A percentile compares a stretch with the other conserved stretches of the same genome.
phyloP scores from a whole-genome alignment of 2,888 invertebrate genomes.

The Strigamia maritima region DNA sequence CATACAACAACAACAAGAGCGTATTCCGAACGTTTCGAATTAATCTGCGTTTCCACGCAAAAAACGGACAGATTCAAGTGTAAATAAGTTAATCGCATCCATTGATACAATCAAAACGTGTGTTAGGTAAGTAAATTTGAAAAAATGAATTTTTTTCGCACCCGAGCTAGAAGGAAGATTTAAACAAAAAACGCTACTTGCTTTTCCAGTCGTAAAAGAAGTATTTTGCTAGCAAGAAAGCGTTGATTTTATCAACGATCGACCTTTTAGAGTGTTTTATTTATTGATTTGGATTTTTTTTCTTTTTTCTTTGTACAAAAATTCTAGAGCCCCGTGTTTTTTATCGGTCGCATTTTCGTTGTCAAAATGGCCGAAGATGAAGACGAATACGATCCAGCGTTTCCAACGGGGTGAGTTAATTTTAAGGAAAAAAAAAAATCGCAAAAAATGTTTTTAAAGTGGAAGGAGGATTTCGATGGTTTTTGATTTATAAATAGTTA shows the following conservation, averaged over 20 bases:
- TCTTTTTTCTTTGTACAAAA: background rate
- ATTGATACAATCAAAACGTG: background rate
- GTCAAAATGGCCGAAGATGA: conserved; percentile 36
- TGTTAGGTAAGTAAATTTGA: background rate
- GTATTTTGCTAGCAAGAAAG: background rate
- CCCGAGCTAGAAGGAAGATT: background rate
- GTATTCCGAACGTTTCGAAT: background rate
- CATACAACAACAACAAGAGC: background rate
- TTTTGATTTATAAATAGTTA: background rate
- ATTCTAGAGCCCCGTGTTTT: background rate
- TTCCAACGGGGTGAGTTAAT: conserved; percentile 32
- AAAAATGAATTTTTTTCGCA: conserved; percentile 2
- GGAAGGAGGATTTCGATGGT: no score
- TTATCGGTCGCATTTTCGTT: background rate
- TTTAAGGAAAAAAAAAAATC: background rate
- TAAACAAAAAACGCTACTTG: background rate
- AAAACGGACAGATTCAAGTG: background rate
- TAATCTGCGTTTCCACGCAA: background rate
- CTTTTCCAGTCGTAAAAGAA: background rate
- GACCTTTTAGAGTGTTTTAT: background rate
- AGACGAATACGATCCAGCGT: conserved; percentile 36
- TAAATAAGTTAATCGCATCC: background rate
- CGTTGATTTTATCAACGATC: background rate
- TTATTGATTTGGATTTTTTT: background rate
- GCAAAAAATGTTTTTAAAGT: background rate